Percentiles rank a stretch among this genome's conserved stretches.
Conservation (phyloP, 2,888 invertebrate genomes). For the Eupithecia tripunctaria region DNA sequence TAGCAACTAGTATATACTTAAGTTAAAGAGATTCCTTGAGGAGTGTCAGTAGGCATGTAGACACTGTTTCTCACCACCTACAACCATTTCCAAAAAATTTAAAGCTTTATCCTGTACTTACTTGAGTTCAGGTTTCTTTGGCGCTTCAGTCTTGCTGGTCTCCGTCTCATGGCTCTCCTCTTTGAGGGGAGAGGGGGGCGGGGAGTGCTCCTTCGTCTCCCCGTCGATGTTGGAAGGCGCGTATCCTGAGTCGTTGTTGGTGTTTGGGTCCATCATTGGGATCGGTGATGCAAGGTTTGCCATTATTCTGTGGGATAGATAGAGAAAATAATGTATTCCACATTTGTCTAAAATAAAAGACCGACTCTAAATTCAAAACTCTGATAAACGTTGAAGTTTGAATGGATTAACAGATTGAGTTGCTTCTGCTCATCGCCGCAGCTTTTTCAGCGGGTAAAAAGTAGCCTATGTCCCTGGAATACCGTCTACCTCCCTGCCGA, state of each 20-base stretch:
- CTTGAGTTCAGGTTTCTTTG: conserved; percentile 76
- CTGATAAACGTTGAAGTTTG: too few relatives aligned
- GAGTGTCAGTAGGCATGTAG: background rate
- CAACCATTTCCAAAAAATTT: background rate
- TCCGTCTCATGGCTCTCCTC: conserved; percentile 53
- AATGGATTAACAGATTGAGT: too few relatives aligned
- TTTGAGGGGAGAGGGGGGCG: conserved; percentile 75
- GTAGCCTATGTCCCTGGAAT: too few relatives aligned
- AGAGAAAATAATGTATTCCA: background rate
- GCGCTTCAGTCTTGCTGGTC: conserved; percentile 54
- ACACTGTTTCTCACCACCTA: background rate
- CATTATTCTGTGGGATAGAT: conserved; percentile 68
- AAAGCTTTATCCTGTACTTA: conserved; percentile 49
- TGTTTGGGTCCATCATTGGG: conserved; percentile 89
- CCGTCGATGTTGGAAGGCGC: conserved; percentile 87
- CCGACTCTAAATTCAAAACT: background rate
- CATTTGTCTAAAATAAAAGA: background rate
- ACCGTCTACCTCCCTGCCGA: too few relatives aligned
- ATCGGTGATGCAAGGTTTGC: conserved; percentile 84
- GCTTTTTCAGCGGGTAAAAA: too few relatives aligned
- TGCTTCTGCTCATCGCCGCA: too few relatives aligned
- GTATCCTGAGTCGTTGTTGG: conserved; percentile 94
- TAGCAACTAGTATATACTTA: too few relatives aligned
- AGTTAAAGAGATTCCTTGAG: background rate
- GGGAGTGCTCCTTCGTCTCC: conserved; percentile 85